A percentile compares a stretch with the other conserved stretches of the same genome.
Evolutionary conservation across 1,140 invertebrate species (phyloP).

Genomic region (Apocrypta bakeri): DNA sequence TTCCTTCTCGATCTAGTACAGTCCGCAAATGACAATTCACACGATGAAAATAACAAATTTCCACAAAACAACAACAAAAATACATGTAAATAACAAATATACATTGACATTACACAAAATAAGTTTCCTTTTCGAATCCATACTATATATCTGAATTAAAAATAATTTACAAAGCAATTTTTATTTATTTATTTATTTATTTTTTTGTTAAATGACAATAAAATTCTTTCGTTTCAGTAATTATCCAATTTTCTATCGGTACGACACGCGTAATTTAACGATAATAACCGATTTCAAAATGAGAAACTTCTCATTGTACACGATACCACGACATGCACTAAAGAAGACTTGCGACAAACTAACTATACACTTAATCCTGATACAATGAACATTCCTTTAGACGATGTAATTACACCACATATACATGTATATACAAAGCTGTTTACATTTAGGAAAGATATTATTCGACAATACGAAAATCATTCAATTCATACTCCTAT

Average conservation of each 20-base stretch:
- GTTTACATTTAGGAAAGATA: neutral
- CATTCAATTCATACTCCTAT: too few relatives aligned
- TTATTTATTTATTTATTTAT: neutral
- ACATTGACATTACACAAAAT: neutral
- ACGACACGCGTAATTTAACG: neutral
- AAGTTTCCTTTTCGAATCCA: neutral
- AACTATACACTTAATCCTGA: neutral
- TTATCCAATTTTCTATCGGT: too few relatives aligned
- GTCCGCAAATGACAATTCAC: too few relatives aligned
- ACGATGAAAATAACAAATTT: too few relatives aligned
- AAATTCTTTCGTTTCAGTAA: too few relatives aligned
- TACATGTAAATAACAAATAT: neutral
- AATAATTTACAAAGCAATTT: neutral
- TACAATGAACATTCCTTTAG: neutral
- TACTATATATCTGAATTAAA: neutral
- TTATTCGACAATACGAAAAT: neutral
- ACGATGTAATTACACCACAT: neutral
- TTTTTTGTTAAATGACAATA: neutral
- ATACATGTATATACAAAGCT: neutral
- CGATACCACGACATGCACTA: neutral
- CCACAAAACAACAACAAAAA: too few relatives aligned
- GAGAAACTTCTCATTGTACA: neutral
- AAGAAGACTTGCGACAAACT: neutral
- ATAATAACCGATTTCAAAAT: neutral
- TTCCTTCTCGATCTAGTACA: too few relatives aligned